Evolutionary conservation across 2,113 vertebrate genomes (phyloP).

Genomic region (human (Homo sapiens)): GRCh38 chr11:78956501-78957000

Average conservation of each 20-base stretch:
- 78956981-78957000: background rate
- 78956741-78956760: background rate
- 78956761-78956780: background rate
- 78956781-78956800: background rate
- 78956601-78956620: background rate
- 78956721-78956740: background rate
- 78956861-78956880: background rate
- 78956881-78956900: background rate
- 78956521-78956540: background rate
- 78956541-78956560: background rate
- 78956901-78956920: constrained; percentile 30
- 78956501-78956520: background rate
- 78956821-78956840: background rate
- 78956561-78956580: background rate
- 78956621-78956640: background rate
- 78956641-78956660: background rate
- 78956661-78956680: background rate
- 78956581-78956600: background rate
- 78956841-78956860: background rate
- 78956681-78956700: background rate
- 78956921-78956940: background rate
- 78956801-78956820: background rate
- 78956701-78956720: background rate
- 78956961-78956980: background rate
- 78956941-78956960: background rate